These are phyloP conservation scores for Desmodus rotundus DNA, from an alignment of 2,113 vertebrate genomes.

Conservation along the genomic window DNA sequence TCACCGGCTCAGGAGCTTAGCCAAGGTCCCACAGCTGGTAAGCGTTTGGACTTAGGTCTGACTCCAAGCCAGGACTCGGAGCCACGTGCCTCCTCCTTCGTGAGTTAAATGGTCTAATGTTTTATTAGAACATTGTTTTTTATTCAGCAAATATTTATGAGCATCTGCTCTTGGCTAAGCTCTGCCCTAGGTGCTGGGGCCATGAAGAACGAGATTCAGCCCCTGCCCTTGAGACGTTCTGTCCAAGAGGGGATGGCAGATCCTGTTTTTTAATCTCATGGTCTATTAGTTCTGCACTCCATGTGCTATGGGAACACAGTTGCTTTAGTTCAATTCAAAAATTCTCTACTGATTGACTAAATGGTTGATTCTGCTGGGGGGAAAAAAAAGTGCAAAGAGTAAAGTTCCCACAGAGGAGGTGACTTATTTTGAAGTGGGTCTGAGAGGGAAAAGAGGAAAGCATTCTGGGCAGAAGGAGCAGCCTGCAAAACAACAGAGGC, in stretches of 20 bases:
- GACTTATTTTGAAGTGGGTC: background rate
- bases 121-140: constrained; percentile 41
- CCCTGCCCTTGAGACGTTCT: background rate
- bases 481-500: background rate
- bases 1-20: background rate
- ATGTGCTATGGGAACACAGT: background rate
- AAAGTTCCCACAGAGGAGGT: background rate
- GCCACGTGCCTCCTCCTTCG: background rate
- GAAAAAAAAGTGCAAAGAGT: background rate
- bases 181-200: background rate
- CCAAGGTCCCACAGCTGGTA: background rate
- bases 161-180: background rate
- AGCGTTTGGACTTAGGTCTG: background rate
- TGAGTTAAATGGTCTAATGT: background rate
- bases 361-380: background rate
- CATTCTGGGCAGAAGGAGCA: background rate
- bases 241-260: background rate
- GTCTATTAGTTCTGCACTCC: background rate
- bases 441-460: background rate
- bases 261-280: background rate
- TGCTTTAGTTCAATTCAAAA: background rate
- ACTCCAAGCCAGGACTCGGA: background rate
- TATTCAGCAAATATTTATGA: constrained; percentile 26
- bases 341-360: background rate
- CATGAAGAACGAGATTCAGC: background rate